Evolutionary conservation across 2,888 invertebrate species (phyloP).

Genomic region (Eristalis arbustorum): DNA sequence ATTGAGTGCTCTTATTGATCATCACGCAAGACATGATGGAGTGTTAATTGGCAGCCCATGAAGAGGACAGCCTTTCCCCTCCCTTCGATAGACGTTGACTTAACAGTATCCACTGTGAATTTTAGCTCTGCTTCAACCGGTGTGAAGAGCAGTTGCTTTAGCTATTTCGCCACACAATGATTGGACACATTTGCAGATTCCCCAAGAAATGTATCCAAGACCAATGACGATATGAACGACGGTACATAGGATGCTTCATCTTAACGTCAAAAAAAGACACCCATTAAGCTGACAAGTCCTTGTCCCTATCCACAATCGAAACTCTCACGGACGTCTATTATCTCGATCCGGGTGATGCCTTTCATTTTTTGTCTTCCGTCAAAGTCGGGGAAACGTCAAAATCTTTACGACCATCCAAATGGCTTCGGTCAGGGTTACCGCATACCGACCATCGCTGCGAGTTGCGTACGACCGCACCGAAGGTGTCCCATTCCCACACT

Average conservation of each 20-base stretch:
- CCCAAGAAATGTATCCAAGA: no score
- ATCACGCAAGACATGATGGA: not conserved
- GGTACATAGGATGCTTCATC: no score
- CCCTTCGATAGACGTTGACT: not conserved
- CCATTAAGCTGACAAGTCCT: not conserved
- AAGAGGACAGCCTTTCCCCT: not conserved
- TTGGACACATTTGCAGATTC: no score
- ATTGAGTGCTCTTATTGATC: not conserved
- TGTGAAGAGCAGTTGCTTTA: no score
- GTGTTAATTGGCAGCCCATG: not conserved
- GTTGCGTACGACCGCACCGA: not conserved
- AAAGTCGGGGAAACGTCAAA: not conserved
- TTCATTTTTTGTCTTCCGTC: not conserved
- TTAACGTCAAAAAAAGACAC: not conserved
- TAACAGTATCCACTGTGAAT: not conserved
- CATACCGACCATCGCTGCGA: not conserved
- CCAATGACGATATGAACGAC: no score
- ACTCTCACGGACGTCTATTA: not conserved
- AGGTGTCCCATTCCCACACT: not conserved
- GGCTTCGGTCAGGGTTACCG: not conserved
- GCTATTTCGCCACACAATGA: no score
- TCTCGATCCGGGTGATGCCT: not conserved
- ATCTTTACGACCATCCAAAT: not conserved
- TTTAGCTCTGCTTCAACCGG: not conserved
- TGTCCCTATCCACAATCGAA: not conserved